Percentiles rank a stretch among this genome's conserved stretches.
Evolutionary conservation across 2,113 vertebrate genomes (phyloP).

Genomic region (Tupaia chinensis): DNA sequence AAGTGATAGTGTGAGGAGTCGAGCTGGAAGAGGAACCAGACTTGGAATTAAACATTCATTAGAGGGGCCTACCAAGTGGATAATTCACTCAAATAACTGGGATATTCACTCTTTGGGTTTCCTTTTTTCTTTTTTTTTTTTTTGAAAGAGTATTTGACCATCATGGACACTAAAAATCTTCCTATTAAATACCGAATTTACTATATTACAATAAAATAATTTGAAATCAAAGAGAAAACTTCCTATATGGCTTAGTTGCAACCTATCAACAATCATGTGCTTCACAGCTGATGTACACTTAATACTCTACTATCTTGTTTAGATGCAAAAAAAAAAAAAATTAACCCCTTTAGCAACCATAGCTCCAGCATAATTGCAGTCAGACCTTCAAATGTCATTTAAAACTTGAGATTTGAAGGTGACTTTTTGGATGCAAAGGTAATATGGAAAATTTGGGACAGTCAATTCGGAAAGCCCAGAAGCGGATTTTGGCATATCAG

Average conservation of each 20-base stretch:
- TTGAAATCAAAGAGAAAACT: constrained; percentile 85
- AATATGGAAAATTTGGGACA: constrained; percentile 76
- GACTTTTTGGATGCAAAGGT: constrained; percentile 80
- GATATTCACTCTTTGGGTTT: not conserved
- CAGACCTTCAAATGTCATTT: constrained; percentile 78
- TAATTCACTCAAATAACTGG: not conserved
- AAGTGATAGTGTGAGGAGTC: constrained; percentile 10
- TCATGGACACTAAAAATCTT: constrained; percentile 74
- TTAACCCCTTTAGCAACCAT: constrained; percentile 82
- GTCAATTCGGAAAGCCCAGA: constrained; percentile 74
- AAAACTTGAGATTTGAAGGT: constrained; percentile 83
- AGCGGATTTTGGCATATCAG: constrained; percentile 74
- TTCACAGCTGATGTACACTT: constrained; percentile 83
- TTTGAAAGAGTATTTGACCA: constrained; percentile 83
- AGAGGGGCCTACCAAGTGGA: not conserved
- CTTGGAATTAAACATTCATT: constrained; percentile 2
- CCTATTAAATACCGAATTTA: constrained; percentile 70
- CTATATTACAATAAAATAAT: constrained; percentile 83
- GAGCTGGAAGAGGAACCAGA: constrained; percentile 46
- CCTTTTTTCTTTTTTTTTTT: not conserved
- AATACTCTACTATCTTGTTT: constrained; percentile 76
- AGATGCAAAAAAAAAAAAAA: constrained; percentile 82
- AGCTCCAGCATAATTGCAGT: constrained; percentile 62
- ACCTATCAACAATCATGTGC: constrained; percentile 84
- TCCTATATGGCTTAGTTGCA: constrained; percentile 87